Evolutionary conservation across 2,888 invertebrate species (phyloP), one percentile per base, ranked within the genome.

Genomic region (Lithophane leautieri): DNA sequence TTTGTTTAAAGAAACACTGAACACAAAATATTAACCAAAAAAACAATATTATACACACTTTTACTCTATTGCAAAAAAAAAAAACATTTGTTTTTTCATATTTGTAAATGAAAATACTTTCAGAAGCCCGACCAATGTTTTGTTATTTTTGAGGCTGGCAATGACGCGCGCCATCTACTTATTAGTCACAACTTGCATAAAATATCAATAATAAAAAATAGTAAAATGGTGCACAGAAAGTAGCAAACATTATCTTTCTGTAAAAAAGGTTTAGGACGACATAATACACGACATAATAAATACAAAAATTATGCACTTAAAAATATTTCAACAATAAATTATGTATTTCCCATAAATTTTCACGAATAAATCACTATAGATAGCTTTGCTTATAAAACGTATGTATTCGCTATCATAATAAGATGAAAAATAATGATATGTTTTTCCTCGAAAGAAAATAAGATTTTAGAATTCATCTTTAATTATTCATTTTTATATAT

Each of bases 121-220:
- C 61, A 68, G 72, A 77, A 62, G 22, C 78, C 71, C 69, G 73
- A 76, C 56, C 42, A 28, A 54, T 28, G 54, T 86, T 81, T 83
- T 83, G n/a, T 86, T 84, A 73, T 85, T 82, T 83, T 84, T 82
- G 77, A 70, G 70, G 81, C 82, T 84, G 86, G 76, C 78, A 87
- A 58, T 81, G 71, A 74, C 60, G 70, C 78, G 81, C 83, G 73
- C 69, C 73, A 50, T 73, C 22, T 73, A 69, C 47, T 66, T 69
- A 56, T n/a, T 67, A 61, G 22, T 60, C 58, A 82, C 58, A 47
- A 65, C 2, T 50, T 68, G 28, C 62, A 68, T 68, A 16, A 22
- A n/a, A 56, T 54, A 22, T 54, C 1, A 63, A 60, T 22, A 4
- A 63, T 6, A 3, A 22, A 14, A 40, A 9, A n/a, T 6, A 25